Base-by-base conservation (phyloP, 2,113 vertebrate genomes). In the Pelmatolapia mariae region DNA sequence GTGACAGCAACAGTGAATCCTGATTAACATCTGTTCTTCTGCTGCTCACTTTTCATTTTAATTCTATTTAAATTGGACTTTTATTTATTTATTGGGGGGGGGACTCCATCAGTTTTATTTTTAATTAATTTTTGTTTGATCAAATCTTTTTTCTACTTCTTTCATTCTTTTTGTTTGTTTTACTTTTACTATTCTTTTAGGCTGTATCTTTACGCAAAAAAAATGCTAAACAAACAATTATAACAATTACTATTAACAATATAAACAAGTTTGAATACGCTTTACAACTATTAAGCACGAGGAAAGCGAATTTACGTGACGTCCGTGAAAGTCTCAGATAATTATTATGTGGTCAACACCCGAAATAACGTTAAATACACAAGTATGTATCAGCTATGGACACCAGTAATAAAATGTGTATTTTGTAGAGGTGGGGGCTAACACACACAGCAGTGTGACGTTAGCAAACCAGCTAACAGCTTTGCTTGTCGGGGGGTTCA, bases 1-100 rank as follows among this genome's bases (percentile, higher is more conserved):
- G 4, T 18, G 66, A 43, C 68, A 73, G 13, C 66, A 45, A 10
- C 68, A 45, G 13, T 73, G 22, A 45, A 26, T 73, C 2, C 1
- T 26, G 22, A 26, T 26, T 16, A 73, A 15, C 36, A 40, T 1
- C 12, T 45, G 22, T 26, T 45, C 40, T 4, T 24, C 40, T 73
- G 22, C 12, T 71, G 36, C 22, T 73, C 40, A 47, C 13, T 18
- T 47, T 45, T 73, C 22, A 68, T 19, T 68, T 68, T 4, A 1
- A 66, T 38, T 38, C 11, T n/a, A 38, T 66, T 66, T 36, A n/a
- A n/a, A 66, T 38, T 66, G 2, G 61, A n/a, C 6, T 38, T 66
- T 66, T 63, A 33, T 31, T 59, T 29, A 0, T 59, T 59, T 59
- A 0, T 54, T 24, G 2, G 5, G n/a, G 5, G 12, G 6, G 2